Evolutionary conservation across 2,797 vertebrate genomes (phyloP).

Genomic region (Lates japonicus): DNA sequence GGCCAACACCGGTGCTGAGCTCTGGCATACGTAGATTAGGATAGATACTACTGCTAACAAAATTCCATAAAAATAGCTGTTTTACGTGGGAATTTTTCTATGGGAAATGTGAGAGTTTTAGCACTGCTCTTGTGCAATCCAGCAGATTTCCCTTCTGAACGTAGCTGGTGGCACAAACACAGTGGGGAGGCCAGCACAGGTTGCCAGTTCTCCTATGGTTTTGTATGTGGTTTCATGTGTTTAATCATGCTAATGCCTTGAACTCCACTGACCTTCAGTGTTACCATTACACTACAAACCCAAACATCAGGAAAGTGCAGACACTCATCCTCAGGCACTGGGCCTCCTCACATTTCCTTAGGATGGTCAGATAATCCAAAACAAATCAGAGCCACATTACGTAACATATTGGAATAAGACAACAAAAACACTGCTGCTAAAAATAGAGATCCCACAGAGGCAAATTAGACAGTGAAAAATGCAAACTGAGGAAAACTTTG

Average conservation of each 20-base stretch:
- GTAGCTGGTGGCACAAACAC: background rate
- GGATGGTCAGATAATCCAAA: constrained; percentile 25
- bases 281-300: background rate
- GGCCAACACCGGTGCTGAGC: background rate
- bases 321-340: background rate
- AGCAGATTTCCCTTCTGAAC: background rate
- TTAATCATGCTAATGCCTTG: background rate
- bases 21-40: background rate
- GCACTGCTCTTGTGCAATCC: background rate
- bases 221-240: background rate
- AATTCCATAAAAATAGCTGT: background rate
- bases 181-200: background rate
- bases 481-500: constrained; percentile 40
- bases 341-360: constrained; percentile 5
- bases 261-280: constrained; percentile 3
- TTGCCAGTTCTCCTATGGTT: background rate
- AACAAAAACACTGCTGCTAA: constrained; percentile 15
- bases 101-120: background rate
- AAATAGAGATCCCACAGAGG: constrained; percentile 37
- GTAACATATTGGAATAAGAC: constrained; percentile 23
- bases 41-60: background rate
- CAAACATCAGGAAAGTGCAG: background rate
- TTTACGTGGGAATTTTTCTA: background rate
- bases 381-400: constrained; percentile 26
- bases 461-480: constrained; percentile 30